Evolutionary conservation across 1,140 invertebrate genomes (phyloP), one percentile per base, ranked within the genome.

Genomic region (Coelopa frigida): DNA sequence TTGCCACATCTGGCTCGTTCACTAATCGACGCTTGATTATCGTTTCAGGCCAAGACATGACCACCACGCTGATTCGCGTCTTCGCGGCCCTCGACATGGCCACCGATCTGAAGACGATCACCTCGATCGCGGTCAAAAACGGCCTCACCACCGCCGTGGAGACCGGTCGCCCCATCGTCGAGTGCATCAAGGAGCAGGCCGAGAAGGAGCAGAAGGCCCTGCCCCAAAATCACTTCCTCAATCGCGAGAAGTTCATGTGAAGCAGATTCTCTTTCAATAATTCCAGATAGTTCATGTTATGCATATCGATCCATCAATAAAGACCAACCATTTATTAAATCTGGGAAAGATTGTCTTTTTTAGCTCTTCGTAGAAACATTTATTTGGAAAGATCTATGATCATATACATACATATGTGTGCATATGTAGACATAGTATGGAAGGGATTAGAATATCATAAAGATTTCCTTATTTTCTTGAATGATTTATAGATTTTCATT

Each of bases 71-170:
- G 43, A 80, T 89, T 12, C 75, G 80, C 12, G 72, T 84, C 0
- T 84, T 75, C 54, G 77, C 78, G 1, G 78, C 81, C 0, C 54
- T 88, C 3, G 80, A 81, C 1, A 61, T 78, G 39, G 78, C 82
- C 2, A 71, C 69, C 0, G 63, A 78, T 2, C 56, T 87, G n/a
- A 77, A 73, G 37, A 85, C 84, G 0, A 62, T 81, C 0, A 75
- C 82, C 10, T 73, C 74, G 0, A 57, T 73, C 1, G 72, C 77
- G 0, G 71, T 87, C 0, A 76, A 81, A 38, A 62, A 75, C 4
- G 80, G 81, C 0, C 53, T 87, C 8, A 73, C 75, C 0, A 60
- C 70, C 27, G 68, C 75, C 3, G 72, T 75, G 2, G 70, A 70
- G 29, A 73, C 75, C 0, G 73, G 76, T 3, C 68, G 66, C 22